A percentile compares a stretch with the other conserved stretches of the same genome.
phyloP scores from a whole-genome alignment of 2,888 invertebrate species.

The Ischnura elegans region DNA sequence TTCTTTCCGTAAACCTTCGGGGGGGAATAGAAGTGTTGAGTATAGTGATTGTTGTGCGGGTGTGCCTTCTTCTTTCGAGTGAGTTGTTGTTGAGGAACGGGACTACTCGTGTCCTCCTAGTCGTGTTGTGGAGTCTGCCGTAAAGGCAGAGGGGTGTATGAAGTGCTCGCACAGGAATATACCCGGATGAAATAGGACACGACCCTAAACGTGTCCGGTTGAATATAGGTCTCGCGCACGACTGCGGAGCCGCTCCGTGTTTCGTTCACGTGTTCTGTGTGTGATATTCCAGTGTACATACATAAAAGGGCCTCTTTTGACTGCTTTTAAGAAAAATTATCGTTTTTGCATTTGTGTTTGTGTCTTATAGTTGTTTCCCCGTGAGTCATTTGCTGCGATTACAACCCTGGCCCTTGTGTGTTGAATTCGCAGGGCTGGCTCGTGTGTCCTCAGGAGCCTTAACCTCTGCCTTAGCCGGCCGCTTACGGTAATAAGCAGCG shows the following conservation, averaged over 20 bases:
- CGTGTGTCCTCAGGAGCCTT: background rate
- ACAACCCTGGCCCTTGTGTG: constrained; percentile 12
- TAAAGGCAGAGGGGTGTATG: background rate
- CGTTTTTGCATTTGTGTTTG: background rate
- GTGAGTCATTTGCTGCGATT: background rate
- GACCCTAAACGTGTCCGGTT: background rate
- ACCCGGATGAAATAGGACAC: background rate
- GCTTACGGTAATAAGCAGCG: background rate
- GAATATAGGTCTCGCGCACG: background rate
- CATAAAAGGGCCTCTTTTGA: background rate
- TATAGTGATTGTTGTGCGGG: background rate
- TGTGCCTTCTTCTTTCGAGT: background rate
- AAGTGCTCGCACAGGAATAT: background rate
- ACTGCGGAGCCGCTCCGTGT: background rate
- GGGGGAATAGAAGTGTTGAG: background rate
- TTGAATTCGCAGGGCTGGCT: background rate
- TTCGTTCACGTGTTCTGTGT: background rate
- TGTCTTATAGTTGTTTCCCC: background rate
- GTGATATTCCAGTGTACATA: background rate
- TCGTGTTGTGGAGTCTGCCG: background rate
- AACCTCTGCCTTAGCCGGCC: background rate
- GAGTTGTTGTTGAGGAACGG: background rate
- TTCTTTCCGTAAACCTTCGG: background rate
- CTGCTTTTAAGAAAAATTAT: background rate
- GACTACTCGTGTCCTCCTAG: background rate